Percentiles rank a stretch among this genome's conserved stretches.
Conservation (phyloP, 2,888 invertebrate species). For the Euplexia lucipara region DNA sequence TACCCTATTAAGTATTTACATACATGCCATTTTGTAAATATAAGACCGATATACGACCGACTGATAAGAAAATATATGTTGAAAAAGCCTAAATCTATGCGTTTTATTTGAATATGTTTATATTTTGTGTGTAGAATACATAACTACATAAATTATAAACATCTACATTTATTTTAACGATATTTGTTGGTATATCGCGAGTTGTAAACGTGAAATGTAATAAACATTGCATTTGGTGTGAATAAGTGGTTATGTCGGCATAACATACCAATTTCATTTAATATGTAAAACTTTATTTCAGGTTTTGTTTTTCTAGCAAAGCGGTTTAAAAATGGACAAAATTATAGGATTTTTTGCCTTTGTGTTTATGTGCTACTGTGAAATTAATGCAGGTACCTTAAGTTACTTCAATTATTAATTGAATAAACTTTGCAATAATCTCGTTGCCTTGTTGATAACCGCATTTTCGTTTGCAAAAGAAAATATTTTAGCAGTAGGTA, state of each 20-base stretch:
- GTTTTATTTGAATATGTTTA: too few species aligned
- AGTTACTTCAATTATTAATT: too few species aligned
- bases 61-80: too few species aligned
- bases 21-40: too few species aligned
- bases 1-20: too few species aligned
- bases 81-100: too few species aligned
- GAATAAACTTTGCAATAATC: too few species aligned
- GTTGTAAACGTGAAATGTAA: constrained; percentile 30
- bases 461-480: too few species aligned
- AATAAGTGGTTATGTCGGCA: constrained; percentile 21
- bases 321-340: constrained; percentile 40
- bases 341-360: constrained; percentile 37
- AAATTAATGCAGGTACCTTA: constrained; percentile 50
- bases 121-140: too few species aligned
- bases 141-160: background rate
- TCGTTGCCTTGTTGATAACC: too few species aligned
- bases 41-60: too few species aligned
- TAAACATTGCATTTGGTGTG: constrained; percentile 31
- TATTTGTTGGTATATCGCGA: constrained; percentile 36
- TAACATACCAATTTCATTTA: constrained; percentile 27
- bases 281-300: constrained; percentile 23
- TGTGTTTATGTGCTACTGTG: constrained; percentile 44
- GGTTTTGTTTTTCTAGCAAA: background rate
- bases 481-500: too few species aligned
- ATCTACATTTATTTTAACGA: constrained; percentile 14